These are phyloP conservation scores for Zalophus californianus DNA, from an alignment of 2,797 vertebrate genomes.

Conservation along the genomic window DNA sequence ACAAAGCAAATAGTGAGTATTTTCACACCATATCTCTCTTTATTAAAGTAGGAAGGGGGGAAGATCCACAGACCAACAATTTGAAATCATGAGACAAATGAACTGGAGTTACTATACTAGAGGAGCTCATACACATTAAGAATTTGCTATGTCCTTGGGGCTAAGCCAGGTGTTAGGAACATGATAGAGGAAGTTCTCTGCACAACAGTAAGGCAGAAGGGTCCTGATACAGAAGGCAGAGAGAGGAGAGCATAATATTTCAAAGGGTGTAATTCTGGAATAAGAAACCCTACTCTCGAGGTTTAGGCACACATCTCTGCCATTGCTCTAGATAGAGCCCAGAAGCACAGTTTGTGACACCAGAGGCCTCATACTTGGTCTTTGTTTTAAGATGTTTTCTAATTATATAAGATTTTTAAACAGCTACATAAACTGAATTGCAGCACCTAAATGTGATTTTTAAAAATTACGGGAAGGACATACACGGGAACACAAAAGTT, in stretches of 20 bases:
- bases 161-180: background rate
- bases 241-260: background rate
- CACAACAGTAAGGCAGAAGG: background rate
- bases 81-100: background rate
- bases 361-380: background rate
- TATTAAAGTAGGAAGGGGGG: background rate
- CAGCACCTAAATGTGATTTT: background rate
- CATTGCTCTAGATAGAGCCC: background rate
- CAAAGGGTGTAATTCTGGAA: background rate
- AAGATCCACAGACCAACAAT: background rate
- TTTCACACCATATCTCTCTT: background rate
- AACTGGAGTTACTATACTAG: background rate
- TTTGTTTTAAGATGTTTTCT: background rate
- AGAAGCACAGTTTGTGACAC: background rate
- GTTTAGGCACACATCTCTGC: background rate
- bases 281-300: background rate
- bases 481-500: constrained; percentile 19
- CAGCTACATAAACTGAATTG: background rate
- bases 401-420: background rate
- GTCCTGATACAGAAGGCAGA: background rate
- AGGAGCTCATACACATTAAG: background rate
- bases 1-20: background rate
- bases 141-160: background rate
- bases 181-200: background rate
- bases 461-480: background rate